Base-by-base conservation (phyloP, 2,113 vertebrate genomes). In the Ramphastos sulfuratus region DNA sequence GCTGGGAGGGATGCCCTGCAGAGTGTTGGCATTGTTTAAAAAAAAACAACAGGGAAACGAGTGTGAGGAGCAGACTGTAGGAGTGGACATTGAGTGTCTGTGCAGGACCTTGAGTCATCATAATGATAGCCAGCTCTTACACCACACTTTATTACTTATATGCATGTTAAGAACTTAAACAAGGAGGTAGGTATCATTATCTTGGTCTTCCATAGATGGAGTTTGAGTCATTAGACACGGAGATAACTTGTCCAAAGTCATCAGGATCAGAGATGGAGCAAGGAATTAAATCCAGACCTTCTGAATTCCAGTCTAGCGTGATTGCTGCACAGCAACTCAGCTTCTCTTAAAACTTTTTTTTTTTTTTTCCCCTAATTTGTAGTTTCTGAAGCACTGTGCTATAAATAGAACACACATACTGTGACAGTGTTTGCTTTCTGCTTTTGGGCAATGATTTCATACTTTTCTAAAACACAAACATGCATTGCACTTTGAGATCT, bases 291-390 rank as follows among this genome's bases (percentile, higher is more conserved):
- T 39, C 55, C 73, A 83, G 48, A 81, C 66, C 55, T 82, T 60
- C 52, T 81, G 76, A 86, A 88, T 88, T 77, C 58, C 82, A 69
- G 64, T 15, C 82, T 87, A 52, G 63, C 84, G 87, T 75, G 87
- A 89, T 2, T 67, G 93, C 95, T 95, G 93, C 94, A 95, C 92
- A 89, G 93, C 94, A 91, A 91, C 92, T n/a, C 55, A 90, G 82
- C 70, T 83, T 93, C 82, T 92, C 76, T 84, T 90, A 55, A 83
- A 91, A 85, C 23, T 69, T 42, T 9, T 12, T 65, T 71, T 70
- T 87, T 75, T 48, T n/a, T 65, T 71, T 70, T 87, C 72, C 20
- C 30, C 84, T 92, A 85, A 94, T 93, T 90, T 80, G 85, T 94
- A 89, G 81, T 95, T 93, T 93, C 67, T 30, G 77, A 92, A 91